Evolutionary conservation across 2,113 vertebrate species (phyloP), one percentile per base, ranked within the genome.

Genomic region (Callipepla californica): DNA sequence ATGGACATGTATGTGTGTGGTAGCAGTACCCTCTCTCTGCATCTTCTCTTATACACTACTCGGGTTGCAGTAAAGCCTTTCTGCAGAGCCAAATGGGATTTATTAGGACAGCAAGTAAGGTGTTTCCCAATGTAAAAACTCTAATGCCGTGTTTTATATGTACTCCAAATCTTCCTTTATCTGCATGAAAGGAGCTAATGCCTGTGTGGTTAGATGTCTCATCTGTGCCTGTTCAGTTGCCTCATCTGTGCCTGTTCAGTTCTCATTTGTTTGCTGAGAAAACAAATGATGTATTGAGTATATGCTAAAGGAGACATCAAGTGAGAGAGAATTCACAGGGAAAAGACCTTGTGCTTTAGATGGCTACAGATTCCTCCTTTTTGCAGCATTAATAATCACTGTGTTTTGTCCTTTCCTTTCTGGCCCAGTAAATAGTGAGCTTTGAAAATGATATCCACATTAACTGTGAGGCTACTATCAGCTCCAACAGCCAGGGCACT

Each of bases 21-120:
- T 59, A 63, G 55, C 57, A 18, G 9, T 3, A 26, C 47, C 13
- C 3, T 3, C 47, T 48, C 13, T 53, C 65, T 45, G 12, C 10
- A 25, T 32, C 34, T 59, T 55, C 32, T 42, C 67, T 51, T 32
- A 6, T 14, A 7, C 0, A 0, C 44, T 47, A 57, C 26, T 75
- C 55, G 22, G 16, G 55, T 42, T 62, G 47, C 26, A 47, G 32
- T 32, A 55, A 83, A 62, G 25, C 34, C 32, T 47, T 76, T 87
- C 47, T 55, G 19, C 10, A 11, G 34, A 67, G 38, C 30, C 21
- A 76, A 69, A 76, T 55, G 9, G 21, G 2, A 42, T 73, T 66
- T 9, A 3, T 42, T 42, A 63, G 11, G 28, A 13, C 25, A 78
- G 13, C 4, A 19, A 53, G 14, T 34, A 79, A 47, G 11, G 19